Base-by-base conservation (phyloP, 1,140 invertebrate genomes). In the Arion vulgaris region DNA sequence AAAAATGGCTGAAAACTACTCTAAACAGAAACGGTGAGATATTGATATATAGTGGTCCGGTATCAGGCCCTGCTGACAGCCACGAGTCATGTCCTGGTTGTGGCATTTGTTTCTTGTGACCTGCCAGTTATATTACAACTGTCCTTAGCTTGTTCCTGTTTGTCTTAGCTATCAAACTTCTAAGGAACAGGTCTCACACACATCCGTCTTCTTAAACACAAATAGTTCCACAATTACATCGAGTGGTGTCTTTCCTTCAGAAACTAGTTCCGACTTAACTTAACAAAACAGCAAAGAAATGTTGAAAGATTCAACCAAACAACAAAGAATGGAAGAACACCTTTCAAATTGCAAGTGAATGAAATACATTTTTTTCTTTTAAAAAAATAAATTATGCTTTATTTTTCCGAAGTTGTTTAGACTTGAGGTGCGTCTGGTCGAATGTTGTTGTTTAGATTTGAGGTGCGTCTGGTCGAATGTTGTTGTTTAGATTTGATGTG, bases 41-140 rank as follows among this genome's bases (percentile, higher is more conserved):
- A 57, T 57, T 57, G 51, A 57, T 57, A 57, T 57, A 57, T 57
- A 57, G 51, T 23, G 51, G 15, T 23, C 68, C n/a, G 11, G 15
- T 36, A 34, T 69, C 68, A 69, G 68, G 15, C 15, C 5, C n/a
- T 23, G 68, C 36, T 69, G 68, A 69, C n/a, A 38, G 28, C n/a
- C 4, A 17, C 32, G 15, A 36, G 68, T 34, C 68, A 69, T 69
- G 9, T n/a, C 15, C 15, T 38, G 68, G 68, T 7, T 32, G 15
- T 69, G 68, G 68, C 68, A 69, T 69, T 69, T 69, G 68, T 69
- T 34, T 69, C 68, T 15, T n/a, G 26, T 69, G 68, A 34, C 36
- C 5, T 34, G 32, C 23, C 36, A 34, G 68, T 34, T 69, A 69
- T 69, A 38, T 34, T 36, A 69, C 15, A 69, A 69, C 15, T 69